phyloP scores from a whole-genome alignment of 2,888 invertebrate genomes.

The Lochmaea capreae region DNA sequence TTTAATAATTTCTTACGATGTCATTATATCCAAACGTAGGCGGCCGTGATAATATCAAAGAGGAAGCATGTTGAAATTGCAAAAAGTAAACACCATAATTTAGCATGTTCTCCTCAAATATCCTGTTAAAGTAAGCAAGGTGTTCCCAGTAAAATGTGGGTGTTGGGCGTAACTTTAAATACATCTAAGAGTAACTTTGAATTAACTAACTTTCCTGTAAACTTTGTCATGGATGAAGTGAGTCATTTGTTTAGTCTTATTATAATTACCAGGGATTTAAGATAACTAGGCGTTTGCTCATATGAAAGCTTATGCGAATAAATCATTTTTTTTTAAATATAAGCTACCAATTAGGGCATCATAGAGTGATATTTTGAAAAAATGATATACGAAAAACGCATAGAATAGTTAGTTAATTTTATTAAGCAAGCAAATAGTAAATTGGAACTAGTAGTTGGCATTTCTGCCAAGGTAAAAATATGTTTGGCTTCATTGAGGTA shows the following conservation, averaged over 20 bases:
- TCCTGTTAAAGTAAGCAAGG: conserved; percentile 15
- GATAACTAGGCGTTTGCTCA: neutral
- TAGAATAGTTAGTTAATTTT: too few species aligned
- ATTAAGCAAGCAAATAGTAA: too few species aligned
- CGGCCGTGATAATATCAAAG: conserved; percentile 13
- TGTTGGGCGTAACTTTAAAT: neutral
- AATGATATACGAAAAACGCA: neutral
- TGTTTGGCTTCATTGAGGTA: too few species aligned
- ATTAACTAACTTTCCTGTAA: neutral
- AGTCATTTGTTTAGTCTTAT: neutral
- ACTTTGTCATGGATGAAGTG: neutral
- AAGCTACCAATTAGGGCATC: neutral
- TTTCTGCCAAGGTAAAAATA: too few species aligned
- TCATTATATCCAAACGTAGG: conserved; percentile 16
- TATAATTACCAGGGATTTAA: neutral
- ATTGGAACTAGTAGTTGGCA: too few species aligned
- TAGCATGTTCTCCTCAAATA: conserved; percentile 23
- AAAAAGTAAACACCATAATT: conserved; percentile 16
- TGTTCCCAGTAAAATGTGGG: conserved; percentile 12
- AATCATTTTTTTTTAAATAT: neutral
- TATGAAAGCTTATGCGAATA: neutral
- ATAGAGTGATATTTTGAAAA: neutral
- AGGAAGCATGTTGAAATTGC: conserved; percentile 29
- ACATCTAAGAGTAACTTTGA: neutral
- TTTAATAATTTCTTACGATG: neutral